Evolutionary conservation across 2,888 invertebrate species (phyloP).

Genomic region (Pandemis corylana): DNA sequence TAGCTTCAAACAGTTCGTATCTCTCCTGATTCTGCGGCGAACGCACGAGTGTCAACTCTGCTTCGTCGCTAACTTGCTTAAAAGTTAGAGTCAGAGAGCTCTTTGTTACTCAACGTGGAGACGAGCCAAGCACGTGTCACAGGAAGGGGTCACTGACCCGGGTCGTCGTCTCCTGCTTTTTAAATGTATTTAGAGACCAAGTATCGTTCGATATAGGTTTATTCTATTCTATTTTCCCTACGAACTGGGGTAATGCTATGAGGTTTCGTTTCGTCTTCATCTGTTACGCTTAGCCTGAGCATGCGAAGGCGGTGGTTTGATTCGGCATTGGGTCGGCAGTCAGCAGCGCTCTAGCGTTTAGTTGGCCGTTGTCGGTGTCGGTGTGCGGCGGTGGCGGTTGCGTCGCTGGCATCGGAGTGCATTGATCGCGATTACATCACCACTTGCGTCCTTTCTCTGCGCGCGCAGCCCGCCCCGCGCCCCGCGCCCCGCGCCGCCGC

Average conservation of each 20-base stretch:
- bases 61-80: background rate
- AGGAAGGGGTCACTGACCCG: constrained; percentile 67
- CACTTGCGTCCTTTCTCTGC: constrained; percentile 82
- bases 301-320: background rate
- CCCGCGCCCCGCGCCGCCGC: too few species aligned
- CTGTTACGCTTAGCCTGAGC: constrained; percentile 17
- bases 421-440: constrained; percentile 85
- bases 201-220: background rate
- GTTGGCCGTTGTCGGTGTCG: constrained; percentile 45
- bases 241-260: constrained; percentile 7
- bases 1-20: constrained; percentile 10
- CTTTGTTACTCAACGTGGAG: constrained; percentile 59
- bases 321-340: background rate
- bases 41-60: background rate
- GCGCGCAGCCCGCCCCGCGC: constrained; percentile 69
- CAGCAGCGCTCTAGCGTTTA: constrained; percentile 1
- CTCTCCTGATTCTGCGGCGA: constrained; percentile 6
- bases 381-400: constrained; percentile 54
- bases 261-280: constrained; percentile 21
- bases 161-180: constrained; percentile 39
- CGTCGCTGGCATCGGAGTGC: constrained; percentile 68
- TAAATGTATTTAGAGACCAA: constrained; percentile 6
- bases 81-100: constrained; percentile 24
- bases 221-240: background rate
- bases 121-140: constrained; percentile 60